Base-by-base conservation (phyloP, 2,888 invertebrate species). In the Dynastes hyllus region DNA sequence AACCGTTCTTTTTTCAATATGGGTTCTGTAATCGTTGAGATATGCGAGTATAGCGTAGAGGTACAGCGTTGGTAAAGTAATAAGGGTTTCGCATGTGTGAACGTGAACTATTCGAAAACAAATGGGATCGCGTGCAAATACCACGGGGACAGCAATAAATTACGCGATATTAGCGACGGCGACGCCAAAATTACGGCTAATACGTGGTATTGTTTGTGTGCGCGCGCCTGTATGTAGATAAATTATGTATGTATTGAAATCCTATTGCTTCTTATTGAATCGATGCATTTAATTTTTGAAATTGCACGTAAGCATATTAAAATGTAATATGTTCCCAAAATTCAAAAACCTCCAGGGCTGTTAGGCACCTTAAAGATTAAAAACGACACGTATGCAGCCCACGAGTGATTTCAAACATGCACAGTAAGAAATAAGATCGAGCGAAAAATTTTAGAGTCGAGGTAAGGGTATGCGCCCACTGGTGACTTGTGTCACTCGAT, bases 31-130 rank as follows among this genome's bases (percentile, higher is more conserved):
- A 9, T 22, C 22, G 22, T 58, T 27, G 8, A 58, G 22, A 22
- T 58, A 70, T 53, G 29, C 51, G 29, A 70, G 29, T 29, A 29
- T n/a, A 8, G 53, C 51, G 70, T 51, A 70, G 29, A 45, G 27
- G 9, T 27, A 27, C 70, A 53, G 53, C 70, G 27, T 53, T n/a
- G 32, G 51, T 11, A 53, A 51, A 22, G 53, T 70, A 70, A 70
- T 70, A 70, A 70, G 70, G 29, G 70, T 51, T 29, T 70, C 70
- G 70, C 70, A 70, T 70, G 70, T 70, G 51, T 70, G 70, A 70
- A 70, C 70, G 70, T 32, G 51, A 70, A 51, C 70, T 29, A 53
- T 70, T 70, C 29, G 51, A 51, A 65, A 67, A 70, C 13, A 70
- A 70, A 70, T 29, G 50, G 51, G 70, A 27, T 70, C 70, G 70